phyloP scores from a whole-genome alignment of 2,113 vertebrate species.

The Callospermophilus lateralis region DNA sequence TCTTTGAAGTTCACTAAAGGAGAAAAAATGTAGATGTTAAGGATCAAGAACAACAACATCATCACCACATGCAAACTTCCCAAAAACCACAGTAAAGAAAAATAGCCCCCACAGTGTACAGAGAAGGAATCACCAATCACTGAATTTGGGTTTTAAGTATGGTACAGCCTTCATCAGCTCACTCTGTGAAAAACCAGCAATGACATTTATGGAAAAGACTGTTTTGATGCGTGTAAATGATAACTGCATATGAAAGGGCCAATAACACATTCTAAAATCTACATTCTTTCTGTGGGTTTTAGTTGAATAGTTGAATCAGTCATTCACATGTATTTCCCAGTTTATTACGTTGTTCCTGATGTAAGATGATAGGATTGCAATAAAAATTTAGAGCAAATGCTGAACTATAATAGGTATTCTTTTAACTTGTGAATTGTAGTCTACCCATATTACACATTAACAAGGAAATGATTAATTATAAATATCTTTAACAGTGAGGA shows the following conservation, averaged over 20 bases:
- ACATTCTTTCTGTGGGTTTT: constrained; percentile 17
- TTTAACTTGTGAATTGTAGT: background rate
- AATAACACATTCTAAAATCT: background rate
- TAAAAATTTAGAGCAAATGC: background rate
- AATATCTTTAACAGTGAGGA: background rate
- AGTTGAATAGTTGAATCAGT: background rate
- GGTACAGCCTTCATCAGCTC: background rate
- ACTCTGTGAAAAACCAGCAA: background rate
- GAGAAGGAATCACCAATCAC: background rate
- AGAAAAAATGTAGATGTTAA: background rate
- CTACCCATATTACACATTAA: background rate
- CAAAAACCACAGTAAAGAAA: background rate
- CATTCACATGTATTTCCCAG: constrained; percentile 2
- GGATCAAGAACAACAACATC: background rate
- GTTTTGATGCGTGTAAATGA: background rate
- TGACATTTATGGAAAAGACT: background rate
- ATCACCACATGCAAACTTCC: background rate
- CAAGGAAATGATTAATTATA: background rate
- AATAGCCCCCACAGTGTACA: background rate
- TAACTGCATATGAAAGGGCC: background rate
- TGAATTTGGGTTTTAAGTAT: constrained; percentile 23
- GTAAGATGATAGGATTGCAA: background rate
- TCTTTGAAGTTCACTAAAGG: constrained; percentile 4
- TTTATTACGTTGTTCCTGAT: background rate
- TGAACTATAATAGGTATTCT: no score